Base-by-base conservation (phyloP, 2,113 vertebrate genomes). In the Gnathonemus longibarbis region DNA sequence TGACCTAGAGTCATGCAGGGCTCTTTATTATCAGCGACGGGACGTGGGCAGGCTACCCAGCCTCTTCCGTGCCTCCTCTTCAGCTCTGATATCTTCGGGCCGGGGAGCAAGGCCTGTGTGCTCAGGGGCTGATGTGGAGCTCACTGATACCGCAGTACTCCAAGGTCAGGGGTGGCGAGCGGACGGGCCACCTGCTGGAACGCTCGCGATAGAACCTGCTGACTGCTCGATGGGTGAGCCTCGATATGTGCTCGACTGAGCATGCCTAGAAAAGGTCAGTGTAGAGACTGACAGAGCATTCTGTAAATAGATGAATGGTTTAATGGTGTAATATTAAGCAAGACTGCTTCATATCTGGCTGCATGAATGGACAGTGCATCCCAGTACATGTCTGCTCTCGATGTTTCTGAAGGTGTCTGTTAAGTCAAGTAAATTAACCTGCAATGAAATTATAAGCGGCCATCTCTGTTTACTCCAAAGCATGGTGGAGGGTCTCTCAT, bases 81-180 rank as follows among this genome's bases (percentile, higher is more conserved):
- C 92, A 86, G 91, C 91, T 90, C 91, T 93, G 92, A 91, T 88
- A 89, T 91, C 94, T 95, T 95, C 93, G 91, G 91, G 91, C 21
- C 0, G 46, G 53, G 4, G 77, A 88, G 39, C 80, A 17, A 90
- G 83, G 77, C 86, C 93, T 95, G 95, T 95, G 95, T 95, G 95
- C 95, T 93, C n/a, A 74, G n/a, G 5, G 88, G 91, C 92, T 95
- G 94, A 95, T 94, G 94, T 95, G 95, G 91, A 91, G 94, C n/a
- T 95, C 93, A 95, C 93, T 92, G 94, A 95, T n/a, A 89, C 84
- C 13, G 5, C 31, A 2, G 31, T 4, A 17, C 58, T 66, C 58
- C 21, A 66, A 5, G 13, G 31, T 6, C 70, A 15, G 70, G 66
- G 66, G 11, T 15, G 66, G 66, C 3, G n/a, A 13, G 27, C n/a